Percentiles rank a stretch among this genome's conserved stretches.
Evolutionary conservation across 2,797 vertebrate species (phyloP).

Genomic region (Karalla daura): DNA sequence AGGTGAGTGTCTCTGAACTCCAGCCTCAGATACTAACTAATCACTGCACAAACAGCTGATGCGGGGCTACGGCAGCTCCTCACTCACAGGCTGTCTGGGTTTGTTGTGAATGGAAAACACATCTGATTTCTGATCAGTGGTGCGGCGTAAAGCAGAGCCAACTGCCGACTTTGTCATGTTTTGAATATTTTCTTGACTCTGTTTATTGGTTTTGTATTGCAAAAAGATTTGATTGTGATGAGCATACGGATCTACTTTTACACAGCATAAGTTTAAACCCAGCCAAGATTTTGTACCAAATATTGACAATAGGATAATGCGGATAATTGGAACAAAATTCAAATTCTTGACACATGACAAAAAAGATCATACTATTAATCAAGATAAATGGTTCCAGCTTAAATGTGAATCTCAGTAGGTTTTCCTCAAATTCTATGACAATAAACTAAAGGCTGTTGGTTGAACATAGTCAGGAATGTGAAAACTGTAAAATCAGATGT

Average conservation of each 20-base stretch:
- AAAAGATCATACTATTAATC: not conserved
- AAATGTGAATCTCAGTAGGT: no score
- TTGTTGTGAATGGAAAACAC: constrained; percentile 32
- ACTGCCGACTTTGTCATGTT: not conserved
- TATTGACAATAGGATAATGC: not conserved
- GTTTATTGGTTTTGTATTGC: not conserved
- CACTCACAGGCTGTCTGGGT: constrained; percentile 37
- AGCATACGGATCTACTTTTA: not conserved
- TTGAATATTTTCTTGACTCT: not conserved
- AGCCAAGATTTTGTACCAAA: not conserved
- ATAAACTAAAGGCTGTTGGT: not conserved
- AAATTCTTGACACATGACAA: not conserved
- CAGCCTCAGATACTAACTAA: constrained; percentile 51
- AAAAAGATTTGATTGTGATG: not conserved
- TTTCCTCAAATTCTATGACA: not conserved
- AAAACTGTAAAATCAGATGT: not conserved
- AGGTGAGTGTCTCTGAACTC: constrained; percentile 50
- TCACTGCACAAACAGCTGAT: constrained; percentile 55
- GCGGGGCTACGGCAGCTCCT: constrained; percentile 49
- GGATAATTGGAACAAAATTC: not conserved
- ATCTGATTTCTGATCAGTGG: constrained; percentile 28
- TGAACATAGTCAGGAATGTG: not conserved
- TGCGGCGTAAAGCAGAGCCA: not conserved
- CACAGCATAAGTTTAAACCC: not conserved
- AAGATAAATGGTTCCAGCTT: no score